These are phyloP conservation scores for Nomada lathburiana DNA, from an alignment of 2,888 invertebrate genomes.

Conservation along the genomic window DNA sequence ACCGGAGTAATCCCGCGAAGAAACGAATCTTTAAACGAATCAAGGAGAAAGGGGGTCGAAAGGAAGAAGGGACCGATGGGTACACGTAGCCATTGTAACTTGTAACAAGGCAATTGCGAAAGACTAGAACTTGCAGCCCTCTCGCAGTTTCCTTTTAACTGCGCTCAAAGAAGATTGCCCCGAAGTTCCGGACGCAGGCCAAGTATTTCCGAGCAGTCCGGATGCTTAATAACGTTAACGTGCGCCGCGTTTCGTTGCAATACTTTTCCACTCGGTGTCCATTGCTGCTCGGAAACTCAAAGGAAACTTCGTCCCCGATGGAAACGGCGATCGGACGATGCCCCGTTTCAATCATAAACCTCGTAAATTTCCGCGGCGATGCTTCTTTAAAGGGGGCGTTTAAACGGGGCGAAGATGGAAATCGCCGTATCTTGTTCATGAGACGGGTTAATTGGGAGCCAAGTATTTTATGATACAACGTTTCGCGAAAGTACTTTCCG, in stretches of 20 bases:
- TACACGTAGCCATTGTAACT: conserved; percentile 37
- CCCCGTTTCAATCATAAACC: neutral
- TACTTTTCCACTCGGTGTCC: conserved; percentile 38
- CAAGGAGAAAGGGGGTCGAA: neutral
- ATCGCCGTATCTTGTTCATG: no score
- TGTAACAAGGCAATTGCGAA: conserved; percentile 44
- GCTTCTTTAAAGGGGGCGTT: no score
- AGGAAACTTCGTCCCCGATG: conserved; percentile 6
- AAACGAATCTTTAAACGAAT: neutral
- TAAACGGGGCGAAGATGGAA: no score
- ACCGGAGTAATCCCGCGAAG: no score
- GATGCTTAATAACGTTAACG: conserved; percentile 56
- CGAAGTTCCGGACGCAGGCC: conserved; percentile 15
- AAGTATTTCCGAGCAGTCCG: conserved; percentile 33
- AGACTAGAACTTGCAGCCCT: conserved; percentile 6
- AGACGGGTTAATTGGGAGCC: no score
- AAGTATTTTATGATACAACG: no score
- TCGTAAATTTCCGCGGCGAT: neutral
- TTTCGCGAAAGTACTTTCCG: no score
- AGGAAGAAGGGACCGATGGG: conserved; percentile 16
- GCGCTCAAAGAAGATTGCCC: conserved; percentile 30
- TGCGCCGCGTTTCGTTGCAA: conserved; percentile 19
- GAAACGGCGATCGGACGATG: conserved; percentile 7
- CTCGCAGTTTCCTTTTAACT: conserved; percentile 28
- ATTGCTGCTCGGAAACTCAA: neutral